A percentile compares a stretch with the other conserved stretches of the same genome.
phyloP scores from a whole-genome alignment of 1,140 invertebrate genomes.

The Chelonus insularis region DNA sequence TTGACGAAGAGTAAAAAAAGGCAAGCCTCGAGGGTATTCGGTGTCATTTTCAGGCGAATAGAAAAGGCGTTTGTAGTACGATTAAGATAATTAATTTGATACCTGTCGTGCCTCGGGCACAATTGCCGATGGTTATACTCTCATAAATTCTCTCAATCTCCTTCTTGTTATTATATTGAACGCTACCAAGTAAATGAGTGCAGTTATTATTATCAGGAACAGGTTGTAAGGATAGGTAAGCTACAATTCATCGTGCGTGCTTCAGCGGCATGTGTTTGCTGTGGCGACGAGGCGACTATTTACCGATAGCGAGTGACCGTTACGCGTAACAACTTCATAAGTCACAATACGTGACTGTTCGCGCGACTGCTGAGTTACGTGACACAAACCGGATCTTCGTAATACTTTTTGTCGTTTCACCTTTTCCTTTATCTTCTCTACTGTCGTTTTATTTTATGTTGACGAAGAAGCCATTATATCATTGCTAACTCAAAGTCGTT shows the following conservation, averaged over 20 bases:
- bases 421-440: background rate
- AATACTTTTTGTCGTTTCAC: background rate
- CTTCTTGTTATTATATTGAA: background rate
- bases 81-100: slow-evolving; percentile 57
- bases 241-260: slow-evolving; percentile 18
- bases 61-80: slow-evolving; percentile 46
- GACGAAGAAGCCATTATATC: no score
- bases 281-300: slow-evolving; percentile 7
- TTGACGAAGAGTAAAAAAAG: slow-evolving; percentile 7
- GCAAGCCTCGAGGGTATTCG: background rate
- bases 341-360: slow-evolving; percentile 23
- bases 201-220: slow-evolving; percentile 27
- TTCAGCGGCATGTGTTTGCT: background rate
- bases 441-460: no score
- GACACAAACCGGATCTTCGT: background rate
- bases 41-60: slow-evolving; percentile 23
- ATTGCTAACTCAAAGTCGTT: slow-evolving; percentile 58
- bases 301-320: slow-evolving; percentile 19
- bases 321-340: slow-evolving; percentile 22
- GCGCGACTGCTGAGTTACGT: background rate
- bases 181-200: slow-evolving; percentile 21
- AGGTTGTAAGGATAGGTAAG: slow-evolving; percentile 14
- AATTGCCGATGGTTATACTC: slow-evolving; percentile 27
- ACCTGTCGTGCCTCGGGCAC: slow-evolving; percentile 32
- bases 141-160: slow-evolving; percentile 14